Percentiles rank a stretch among this genome's conserved stretches.
phyloP scores from a whole-genome alignment of 1,140 invertebrate genomes.

The Hyposmocoma kahamanoa region DNA sequence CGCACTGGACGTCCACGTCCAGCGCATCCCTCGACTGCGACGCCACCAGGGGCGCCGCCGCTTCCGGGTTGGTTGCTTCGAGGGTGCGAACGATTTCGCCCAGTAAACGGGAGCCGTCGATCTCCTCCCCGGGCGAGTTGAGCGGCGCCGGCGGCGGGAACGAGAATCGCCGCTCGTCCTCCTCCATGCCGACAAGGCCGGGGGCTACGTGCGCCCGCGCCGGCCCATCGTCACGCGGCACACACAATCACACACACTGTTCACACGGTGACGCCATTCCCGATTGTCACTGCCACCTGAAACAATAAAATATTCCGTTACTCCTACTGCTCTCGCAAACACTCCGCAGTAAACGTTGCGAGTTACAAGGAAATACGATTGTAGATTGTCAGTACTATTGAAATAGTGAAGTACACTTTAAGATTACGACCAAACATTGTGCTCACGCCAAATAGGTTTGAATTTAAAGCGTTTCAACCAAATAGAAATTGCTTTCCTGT shows the following conservation, averaged over 20 bases:
- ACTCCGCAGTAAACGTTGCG: too few relatives aligned
- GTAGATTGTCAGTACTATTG: too few relatives aligned
- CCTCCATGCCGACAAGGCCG: slow-evolving; percentile 52
- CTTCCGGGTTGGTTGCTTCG: slow-evolving; percentile 63
- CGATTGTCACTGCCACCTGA: slow-evolving; percentile 57
- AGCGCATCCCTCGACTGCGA: slow-evolving; percentile 59
- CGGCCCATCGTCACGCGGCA: too few relatives aligned
- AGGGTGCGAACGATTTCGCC: slow-evolving; percentile 65
- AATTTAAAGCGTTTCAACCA: too few relatives aligned
- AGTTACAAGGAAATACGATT: too few relatives aligned
- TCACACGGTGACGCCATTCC: slow-evolving; percentile 49
- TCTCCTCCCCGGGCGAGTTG: slow-evolving; percentile 65
- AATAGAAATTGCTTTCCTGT: too few relatives aligned
- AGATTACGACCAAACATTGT: too few relatives aligned
- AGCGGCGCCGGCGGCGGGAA: slow-evolving; percentile 68
- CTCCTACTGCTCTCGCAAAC: too few relatives aligned
- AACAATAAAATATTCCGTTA: slow-evolving; percentile 22
- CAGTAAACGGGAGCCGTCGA: slow-evolving; percentile 66
- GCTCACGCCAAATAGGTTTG: too few relatives aligned
- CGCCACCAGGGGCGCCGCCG: slow-evolving; percentile 56
- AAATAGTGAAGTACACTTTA: too few relatives aligned
- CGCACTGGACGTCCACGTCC: slow-evolving; percentile 24
- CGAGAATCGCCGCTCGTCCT: slow-evolving; percentile 66
- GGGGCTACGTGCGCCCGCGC: slow-evolving; percentile 47
- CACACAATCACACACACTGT: slow-evolving; percentile 35